These are phyloP conservation scores for Lordiphosa collinella DNA, from an alignment of 1,140 invertebrate species.

Conservation along the genomic window DNA sequence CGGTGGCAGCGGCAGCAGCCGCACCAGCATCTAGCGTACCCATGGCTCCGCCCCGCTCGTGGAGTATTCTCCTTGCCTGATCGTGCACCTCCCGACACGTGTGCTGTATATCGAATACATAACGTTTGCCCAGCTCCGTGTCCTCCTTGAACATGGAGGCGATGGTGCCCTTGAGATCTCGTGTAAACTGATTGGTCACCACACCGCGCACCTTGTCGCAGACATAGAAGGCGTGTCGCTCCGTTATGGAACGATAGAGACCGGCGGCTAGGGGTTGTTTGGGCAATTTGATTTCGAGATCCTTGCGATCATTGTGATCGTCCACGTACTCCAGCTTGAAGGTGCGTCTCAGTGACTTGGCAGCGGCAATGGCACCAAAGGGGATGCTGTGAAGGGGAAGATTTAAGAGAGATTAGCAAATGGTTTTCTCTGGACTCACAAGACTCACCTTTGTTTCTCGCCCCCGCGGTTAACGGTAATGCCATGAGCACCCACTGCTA, in stretches of 20 bases:
- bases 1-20: constrained; percentile 16
- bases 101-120: constrained; percentile 92
- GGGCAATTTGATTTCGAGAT: constrained; percentile 89
- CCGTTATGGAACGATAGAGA: constrained; percentile 92
- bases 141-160: constrained; percentile 95
- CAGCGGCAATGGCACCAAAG: constrained; percentile 90
- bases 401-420: constrained; percentile 1
- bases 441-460: constrained; percentile 75
- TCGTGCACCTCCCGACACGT: constrained; percentile 94
- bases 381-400: constrained; percentile 84
- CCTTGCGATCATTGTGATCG: constrained; percentile 85
- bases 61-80: constrained; percentile 87
- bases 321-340: constrained; percentile 89
- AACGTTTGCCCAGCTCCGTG: constrained; percentile 90
- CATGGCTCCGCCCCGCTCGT: constrained; percentile 81
- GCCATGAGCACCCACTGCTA: constrained; percentile 88
- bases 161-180: constrained; percentile 94
- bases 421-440: not conserved
- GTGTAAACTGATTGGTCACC: constrained; percentile 92
- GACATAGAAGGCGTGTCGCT: constrained; percentile 94
- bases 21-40: constrained; percentile 17
- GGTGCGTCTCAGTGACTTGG: constrained; percentile 86
- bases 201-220: constrained; percentile 93
- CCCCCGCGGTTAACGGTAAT: constrained; percentile 85
- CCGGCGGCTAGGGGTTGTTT: constrained; percentile 88